A percentile compares a stretch with the other conserved stretches of the same genome.
Conservation (phyloP, 2,888 invertebrate species). For the Eupeodes latifasciatus region DNA sequence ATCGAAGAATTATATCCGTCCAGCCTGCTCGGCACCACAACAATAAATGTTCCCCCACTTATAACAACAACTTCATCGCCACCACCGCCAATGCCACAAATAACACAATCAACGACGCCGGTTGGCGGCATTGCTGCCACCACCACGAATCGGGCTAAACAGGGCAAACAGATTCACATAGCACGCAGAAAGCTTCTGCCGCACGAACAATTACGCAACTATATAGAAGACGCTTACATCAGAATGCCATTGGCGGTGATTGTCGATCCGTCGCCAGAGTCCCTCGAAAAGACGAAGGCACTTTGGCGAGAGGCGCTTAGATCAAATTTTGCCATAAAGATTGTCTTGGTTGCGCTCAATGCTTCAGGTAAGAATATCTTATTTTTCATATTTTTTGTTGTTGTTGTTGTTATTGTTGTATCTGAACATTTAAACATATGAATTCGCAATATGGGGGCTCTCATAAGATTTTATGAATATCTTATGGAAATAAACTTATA, state of each 20-base stretch:
- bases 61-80: constrained; percentile 57
- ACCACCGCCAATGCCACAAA: constrained; percentile 48
- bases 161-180: constrained; percentile 81
- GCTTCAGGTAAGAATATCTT: constrained; percentile 80
- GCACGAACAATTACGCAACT: constrained; percentile 83
- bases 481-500: constrained; percentile 17
- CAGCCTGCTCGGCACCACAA: constrained; percentile 67
- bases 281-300: constrained; percentile 82
- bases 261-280: constrained; percentile 82
- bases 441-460: neutral
- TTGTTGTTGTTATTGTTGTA: neutral
- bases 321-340: constrained; percentile 83
- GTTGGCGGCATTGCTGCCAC: constrained; percentile 67
- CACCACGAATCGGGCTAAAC: constrained; percentile 78
- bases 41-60: constrained; percentile 49
- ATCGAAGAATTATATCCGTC: constrained; percentile 67
- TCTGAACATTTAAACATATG: neutral
- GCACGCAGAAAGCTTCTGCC: constrained; percentile 80
- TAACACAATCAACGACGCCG: constrained; percentile 51
- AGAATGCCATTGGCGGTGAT: constrained; percentile 84
- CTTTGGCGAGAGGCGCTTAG: constrained; percentile 83
- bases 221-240: constrained; percentile 83
- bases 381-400: neutral
- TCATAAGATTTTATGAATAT: constrained; percentile 44
- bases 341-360: constrained; percentile 83